These are phyloP conservation scores for Xylocopa sonorina DNA, from an alignment of 1,140 invertebrate species.

Conservation along the genomic window DNA sequence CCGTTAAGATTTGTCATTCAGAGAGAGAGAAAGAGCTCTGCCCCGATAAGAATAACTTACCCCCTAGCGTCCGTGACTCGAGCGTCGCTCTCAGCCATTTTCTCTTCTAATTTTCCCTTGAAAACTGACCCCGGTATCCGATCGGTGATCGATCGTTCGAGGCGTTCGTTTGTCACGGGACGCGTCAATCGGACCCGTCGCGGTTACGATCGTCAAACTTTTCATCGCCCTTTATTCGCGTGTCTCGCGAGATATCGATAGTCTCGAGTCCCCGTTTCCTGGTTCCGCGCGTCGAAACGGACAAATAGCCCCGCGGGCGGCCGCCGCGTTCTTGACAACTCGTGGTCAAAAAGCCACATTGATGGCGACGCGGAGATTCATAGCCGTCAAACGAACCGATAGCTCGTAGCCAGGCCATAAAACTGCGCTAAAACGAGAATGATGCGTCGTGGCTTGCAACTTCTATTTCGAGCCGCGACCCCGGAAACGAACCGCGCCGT, in stretches of 20 bases:
- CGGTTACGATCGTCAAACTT: not conserved
- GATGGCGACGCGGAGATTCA: constrained; percentile 66
- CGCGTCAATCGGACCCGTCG: not conserved
- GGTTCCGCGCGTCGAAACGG: constrained; percentile 6
- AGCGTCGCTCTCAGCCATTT: constrained; percentile 24
- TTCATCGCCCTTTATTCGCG: not conserved
- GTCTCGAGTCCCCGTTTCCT: not conserved
- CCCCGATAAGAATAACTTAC: constrained; percentile 64
- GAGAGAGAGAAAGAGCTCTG: constrained; percentile 73
- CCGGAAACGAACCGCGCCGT: constrained; percentile 76
- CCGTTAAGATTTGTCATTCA: constrained; percentile 75
- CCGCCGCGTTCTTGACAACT: constrained; percentile 35
- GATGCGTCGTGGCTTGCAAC: constrained; percentile 75
- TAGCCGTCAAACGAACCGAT: constrained; percentile 69
- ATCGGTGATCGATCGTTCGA: no score
- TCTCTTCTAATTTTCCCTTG: constrained; percentile 2
- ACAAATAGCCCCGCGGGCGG: constrained; percentile 25
- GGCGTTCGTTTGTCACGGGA: not conserved
- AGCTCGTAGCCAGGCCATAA: constrained; percentile 77
- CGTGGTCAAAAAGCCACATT: constrained; percentile 55
- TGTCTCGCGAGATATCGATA: not conserved
- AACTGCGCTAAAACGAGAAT: constrained; percentile 78
- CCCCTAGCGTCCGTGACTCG: constrained; percentile 39
- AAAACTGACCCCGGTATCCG: no score
- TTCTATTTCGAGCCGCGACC: constrained; percentile 79